Evolutionary conservation across 92 coral and sea anemone genomes (phyloP).

Genomic region (Blastomussa wellsi): DNA sequence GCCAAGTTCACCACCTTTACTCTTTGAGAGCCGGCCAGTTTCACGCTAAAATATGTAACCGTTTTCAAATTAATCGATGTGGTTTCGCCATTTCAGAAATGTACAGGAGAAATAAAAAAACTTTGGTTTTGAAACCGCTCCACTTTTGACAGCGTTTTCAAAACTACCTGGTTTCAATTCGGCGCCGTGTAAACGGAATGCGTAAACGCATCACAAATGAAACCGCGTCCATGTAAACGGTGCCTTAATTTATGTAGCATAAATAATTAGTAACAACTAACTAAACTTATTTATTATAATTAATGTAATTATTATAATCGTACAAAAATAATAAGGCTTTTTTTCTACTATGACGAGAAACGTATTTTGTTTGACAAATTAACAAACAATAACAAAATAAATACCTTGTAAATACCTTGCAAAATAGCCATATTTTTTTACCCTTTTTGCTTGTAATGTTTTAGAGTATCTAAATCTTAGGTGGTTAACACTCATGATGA

Average conservation of each 20-base stretch:
- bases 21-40: too few relatives aligned
- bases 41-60: too few relatives aligned
- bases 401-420: not conserved
- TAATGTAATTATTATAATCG: not conserved
- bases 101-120: too few relatives aligned
- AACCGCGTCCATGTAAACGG: too few relatives aligned
- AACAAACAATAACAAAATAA: not conserved
- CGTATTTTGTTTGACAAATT: not conserved
- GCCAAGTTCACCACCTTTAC: too few relatives aligned
- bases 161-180: too few relatives aligned
- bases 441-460: not conserved
- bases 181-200: too few relatives aligned
- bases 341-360: not conserved
- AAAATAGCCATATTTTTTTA: not conserved
- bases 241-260: not conserved
- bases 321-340: conserved; percentile 21
- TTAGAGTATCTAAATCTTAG: not conserved
- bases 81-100: too few relatives aligned
- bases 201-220: too few relatives aligned
- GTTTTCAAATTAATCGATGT: too few relatives aligned
- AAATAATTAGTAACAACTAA: conserved; percentile 1
- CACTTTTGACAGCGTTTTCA: too few relatives aligned
- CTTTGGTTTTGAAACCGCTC: too few relatives aligned
- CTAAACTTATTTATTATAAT: not conserved
- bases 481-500: not conserved